These are phyloP conservation scores for Nephrotoma guestfalica DNA, from an alignment of 2,888 invertebrate genomes.

Conservation along the genomic window DNA sequence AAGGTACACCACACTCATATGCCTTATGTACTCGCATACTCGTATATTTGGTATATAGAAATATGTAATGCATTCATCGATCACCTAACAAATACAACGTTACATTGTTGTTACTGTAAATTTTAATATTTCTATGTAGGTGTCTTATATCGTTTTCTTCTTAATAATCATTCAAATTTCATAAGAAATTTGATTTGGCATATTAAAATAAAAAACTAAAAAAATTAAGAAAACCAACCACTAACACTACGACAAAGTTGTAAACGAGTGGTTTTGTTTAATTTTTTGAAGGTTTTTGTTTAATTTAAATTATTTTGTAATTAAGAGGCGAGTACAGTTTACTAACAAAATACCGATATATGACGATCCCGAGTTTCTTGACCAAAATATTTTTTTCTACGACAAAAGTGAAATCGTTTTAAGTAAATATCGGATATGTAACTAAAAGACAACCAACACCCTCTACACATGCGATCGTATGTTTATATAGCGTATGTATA, in stretches of 20 bases:
- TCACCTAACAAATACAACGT: background rate
- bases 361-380: background rate
- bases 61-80: background rate
- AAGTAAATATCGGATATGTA: background rate
- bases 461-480: background rate
- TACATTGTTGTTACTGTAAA: background rate
- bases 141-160: background rate
- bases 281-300: background rate
- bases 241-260: background rate
- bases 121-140: background rate
- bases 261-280: background rate
- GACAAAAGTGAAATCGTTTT: background rate
- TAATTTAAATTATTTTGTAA: background rate
- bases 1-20: background rate
- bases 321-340: background rate
- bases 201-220: background rate
- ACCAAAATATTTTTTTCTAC: background rate
- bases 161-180: background rate
- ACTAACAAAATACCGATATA: background rate
- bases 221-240: background rate
- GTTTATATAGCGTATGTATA: background rate
- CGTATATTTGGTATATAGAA: background rate
- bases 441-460: background rate
- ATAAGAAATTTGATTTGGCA: background rate
- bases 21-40: background rate